Evolutionary conservation across 2,888 invertebrate genomes (phyloP), one percentile per base, ranked within the genome.

Genomic region (Prenolepis imparis): DNA sequence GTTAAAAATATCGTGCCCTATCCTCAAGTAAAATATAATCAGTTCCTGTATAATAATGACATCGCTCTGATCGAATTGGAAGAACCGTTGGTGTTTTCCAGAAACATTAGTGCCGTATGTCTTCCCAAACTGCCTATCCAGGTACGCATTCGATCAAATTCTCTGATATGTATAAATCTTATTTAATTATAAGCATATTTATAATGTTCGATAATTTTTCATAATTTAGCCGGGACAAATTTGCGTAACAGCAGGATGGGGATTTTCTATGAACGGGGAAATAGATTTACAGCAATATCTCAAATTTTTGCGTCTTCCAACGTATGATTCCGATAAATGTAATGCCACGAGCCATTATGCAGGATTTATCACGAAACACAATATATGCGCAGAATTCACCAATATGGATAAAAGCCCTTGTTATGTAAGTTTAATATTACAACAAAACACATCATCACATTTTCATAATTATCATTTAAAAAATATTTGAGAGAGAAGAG

Each of bases 271-370:
- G 36, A 93, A 93, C 68, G 94, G 94, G 2, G 93, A 94, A 78
- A 87, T 94, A 6, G 92, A 94, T 85, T 94, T 95, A 72, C 95
- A 95, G 84, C 96, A 95, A 89, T 95, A 95, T 90, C 93, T 96
- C 9, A 95, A 95, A 88, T 96, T 96, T 91, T 91, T 96, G 85
- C 96, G 96, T 32, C 95, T 96, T 68, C 96, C 96, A 48, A 95
- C 95, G 39, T 95, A 96, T 64, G 95, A 96, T 84, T 93, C 95
- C 24, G 93, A 95, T 12, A 95, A 95, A 88, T 97, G 96, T 90
- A 97, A 97, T 92, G 96, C 96, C 11, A 96, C 96, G 15, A 95
- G 95, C 88, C 96, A 96, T 92, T 96, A 96, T 90, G 96, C 96
- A 84, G 96, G 96, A 44, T 95, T 95, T 83, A 94, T 96, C 64